Conservation (phyloP, 2,888 invertebrate genomes). For the Mystacides longicornis region DNA sequence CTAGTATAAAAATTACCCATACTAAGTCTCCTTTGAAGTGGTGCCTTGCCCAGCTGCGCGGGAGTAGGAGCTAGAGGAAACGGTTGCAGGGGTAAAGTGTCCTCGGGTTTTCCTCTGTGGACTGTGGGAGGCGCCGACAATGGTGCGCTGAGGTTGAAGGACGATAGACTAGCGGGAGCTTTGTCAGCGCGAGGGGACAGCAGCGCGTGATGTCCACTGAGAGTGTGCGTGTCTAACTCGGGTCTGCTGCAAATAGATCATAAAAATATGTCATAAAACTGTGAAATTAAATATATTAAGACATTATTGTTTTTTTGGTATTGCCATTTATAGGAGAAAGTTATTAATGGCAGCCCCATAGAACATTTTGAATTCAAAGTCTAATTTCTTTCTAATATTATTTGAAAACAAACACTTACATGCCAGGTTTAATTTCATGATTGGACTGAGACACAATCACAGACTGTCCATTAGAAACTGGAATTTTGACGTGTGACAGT, state of each 20-base stretch:
- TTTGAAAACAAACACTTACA: constrained; percentile 37
- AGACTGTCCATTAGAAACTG: constrained; percentile 29
- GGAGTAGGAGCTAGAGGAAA: constrained; percentile 86
- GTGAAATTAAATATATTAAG: too few relatives aligned
- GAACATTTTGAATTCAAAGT: too few relatives aligned
- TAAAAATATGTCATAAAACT: too few relatives aligned
- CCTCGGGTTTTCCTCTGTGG: constrained; percentile 2
- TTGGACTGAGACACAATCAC: constrained; percentile 48
- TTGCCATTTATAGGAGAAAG: too few relatives aligned
- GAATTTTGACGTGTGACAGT: constrained; percentile 13
- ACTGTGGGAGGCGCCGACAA: constrained; percentile 13
- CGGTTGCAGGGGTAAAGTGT: constrained; percentile 33
- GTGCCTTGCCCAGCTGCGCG: constrained; percentile 85
- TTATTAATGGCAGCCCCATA: too few relatives aligned
- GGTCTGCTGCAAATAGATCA: background rate
- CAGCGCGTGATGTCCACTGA: constrained; percentile 8
- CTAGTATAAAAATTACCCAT: constrained; percentile 50
- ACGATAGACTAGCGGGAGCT: constrained; percentile 9
- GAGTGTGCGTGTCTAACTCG: background rate
- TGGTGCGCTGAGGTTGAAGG: constrained; percentile 12
- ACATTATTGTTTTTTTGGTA: too few relatives aligned
- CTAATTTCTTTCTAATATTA: too few relatives aligned
- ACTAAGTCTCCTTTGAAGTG: constrained; percentile 79
- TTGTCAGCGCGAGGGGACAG: constrained; percentile 14
- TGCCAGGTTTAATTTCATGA: constrained; percentile 34